Evolutionary conservation across 1,140 invertebrate genomes (phyloP).

Genomic region (Triops longicaudatus): DNA sequence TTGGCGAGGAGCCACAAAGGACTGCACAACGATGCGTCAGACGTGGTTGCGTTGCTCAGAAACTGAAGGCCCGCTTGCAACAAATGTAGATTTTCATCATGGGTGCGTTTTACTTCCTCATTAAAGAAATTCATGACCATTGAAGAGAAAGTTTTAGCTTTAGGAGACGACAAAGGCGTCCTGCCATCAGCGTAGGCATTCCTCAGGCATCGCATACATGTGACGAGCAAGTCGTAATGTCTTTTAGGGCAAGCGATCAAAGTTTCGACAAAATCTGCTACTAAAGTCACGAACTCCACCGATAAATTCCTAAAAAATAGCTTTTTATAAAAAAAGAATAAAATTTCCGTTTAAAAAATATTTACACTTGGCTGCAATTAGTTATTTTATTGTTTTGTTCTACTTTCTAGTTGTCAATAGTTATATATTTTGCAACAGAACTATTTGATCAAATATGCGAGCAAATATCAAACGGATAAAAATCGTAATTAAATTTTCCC

Average conservation of each 20-base stretch:
- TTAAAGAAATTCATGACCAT: not conserved
- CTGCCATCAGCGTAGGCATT: not conserved
- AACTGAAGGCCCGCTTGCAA: not conserved
- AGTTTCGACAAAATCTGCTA: not conserved
- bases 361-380: too few species aligned
- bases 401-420: too few species aligned
- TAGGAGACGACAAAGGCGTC: not conserved
- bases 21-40: not conserved
- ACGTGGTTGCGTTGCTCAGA: not conserved
- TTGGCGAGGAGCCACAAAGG: not conserved
- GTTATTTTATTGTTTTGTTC: too few species aligned
- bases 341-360: too few species aligned
- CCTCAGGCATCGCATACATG: not conserved
- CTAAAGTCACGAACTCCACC: not conserved
- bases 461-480: not conserved
- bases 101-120: not conserved
- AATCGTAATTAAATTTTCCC: too few species aligned
- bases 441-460: not conserved
- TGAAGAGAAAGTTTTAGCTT: not conserved
- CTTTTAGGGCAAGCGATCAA: not conserved
- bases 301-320: not conserved
- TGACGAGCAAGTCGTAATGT: not conserved
- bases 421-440: too few species aligned
- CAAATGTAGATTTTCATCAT: not conserved
- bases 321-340: too few species aligned